Base-by-base conservation (phyloP, 2,113 vertebrate species). In the Solea solea region DNA sequence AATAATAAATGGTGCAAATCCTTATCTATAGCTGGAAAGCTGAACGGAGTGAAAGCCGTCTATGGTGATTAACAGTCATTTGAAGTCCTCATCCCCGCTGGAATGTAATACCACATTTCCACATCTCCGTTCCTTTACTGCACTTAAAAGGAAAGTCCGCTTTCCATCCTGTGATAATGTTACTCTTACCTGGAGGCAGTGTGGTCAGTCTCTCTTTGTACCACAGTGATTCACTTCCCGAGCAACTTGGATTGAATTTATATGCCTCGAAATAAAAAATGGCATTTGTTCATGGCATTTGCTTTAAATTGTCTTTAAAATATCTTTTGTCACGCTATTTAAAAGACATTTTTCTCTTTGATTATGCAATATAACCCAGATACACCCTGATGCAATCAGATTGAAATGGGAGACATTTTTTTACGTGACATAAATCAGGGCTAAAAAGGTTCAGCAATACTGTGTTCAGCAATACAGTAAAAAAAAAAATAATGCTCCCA, bases 1-100 rank as follows among this genome's bases (percentile, higher is more conserved):
- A 80, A 82, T 86, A 72, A 81, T 77, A 59, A 25, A 80, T 80
- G 9, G 64, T 57, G 57, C 57, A 9, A 27, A 67, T 46, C 4
- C 10, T 46, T 39, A 34, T 16, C 50, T 34, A 72, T 25, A 59
- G 40, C 53, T 13, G 45, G 28, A 45, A 34, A 46, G 53, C 67
- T 67, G 49, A 40, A 51, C 44, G 74, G 56, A 16, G 63, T 13
- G 16, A 16, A 57, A 40, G 53, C 11, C 28, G 49, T 48, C 49
- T 40, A 27, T 14, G 0, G 60, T 79, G 55, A 74, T 81, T 69
- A 74, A 40, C 56, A 72, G 57, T 76, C 64, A 72, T 69, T 62
- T 76, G 57, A 76, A 57, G 57, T 76, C 51, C 41, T 49, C 9
- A 27, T 76, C 34, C 64, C 75, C 48, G 51, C n/a, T 64, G 53